Conservation (phyloP, 1,140 invertebrate genomes). For the Dysdera silvatica region DNA sequence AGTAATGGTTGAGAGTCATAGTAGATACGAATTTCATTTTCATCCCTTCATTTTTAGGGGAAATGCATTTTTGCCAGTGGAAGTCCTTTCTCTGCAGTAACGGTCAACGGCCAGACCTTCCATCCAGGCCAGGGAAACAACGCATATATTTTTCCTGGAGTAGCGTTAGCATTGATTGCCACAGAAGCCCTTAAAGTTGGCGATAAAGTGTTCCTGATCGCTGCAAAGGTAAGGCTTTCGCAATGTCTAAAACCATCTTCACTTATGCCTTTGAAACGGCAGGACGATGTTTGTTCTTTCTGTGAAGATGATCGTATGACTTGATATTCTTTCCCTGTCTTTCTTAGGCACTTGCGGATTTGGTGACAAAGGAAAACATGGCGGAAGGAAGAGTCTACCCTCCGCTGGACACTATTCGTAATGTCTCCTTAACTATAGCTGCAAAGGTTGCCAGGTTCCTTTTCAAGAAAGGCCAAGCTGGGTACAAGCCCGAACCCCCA, state of each 20-base stretch:
- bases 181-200: constrained; percentile 74
- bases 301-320: no score
- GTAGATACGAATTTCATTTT: no score
- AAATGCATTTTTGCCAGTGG: constrained; percentile 83
- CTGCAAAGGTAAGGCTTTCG: constrained; percentile 59
- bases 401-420: constrained; percentile 73
- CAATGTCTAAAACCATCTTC: no score
- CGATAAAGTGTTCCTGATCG: constrained; percentile 81
- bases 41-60: no score
- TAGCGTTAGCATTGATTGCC: constrained; percentile 77
- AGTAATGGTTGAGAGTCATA: no score
- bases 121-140: constrained; percentile 86
- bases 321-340: not conserved
- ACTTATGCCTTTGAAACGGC: no score
- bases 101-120: constrained; percentile 65
- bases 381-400: constrained; percentile 88
- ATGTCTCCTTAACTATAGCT: constrained; percentile 83
- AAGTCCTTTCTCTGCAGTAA: constrained; percentile 78
- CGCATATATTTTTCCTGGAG: constrained; percentile 91
- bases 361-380: constrained; percentile 74
- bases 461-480: constrained; percentile 58
- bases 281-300: no score
- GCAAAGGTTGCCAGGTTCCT: constrained; percentile 73
- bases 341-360: constrained; percentile 64
- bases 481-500: constrained; percentile 49